A percentile compares a stretch with the other conserved stretches of the same genome.
Conservation (phyloP, 2,888 invertebrate genomes). For the Drosophila mettleri region DNA sequence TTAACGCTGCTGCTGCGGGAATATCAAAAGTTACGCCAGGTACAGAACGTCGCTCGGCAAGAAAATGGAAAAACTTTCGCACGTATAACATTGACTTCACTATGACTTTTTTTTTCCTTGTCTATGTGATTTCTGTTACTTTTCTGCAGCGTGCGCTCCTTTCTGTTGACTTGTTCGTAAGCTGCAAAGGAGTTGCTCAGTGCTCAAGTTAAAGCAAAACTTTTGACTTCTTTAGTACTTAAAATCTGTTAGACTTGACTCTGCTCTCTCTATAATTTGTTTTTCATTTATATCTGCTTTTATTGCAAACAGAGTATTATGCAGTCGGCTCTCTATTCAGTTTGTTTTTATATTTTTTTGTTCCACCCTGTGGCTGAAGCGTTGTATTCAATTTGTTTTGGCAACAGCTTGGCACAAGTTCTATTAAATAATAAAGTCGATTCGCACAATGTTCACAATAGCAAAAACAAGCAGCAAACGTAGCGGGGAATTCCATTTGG, state of each 20-base stretch:
- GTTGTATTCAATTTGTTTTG: slow-evolving; percentile 79
- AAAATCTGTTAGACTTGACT: neutral
- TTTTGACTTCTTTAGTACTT: too few species aligned
- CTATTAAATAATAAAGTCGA: slow-evolving; percentile 81
- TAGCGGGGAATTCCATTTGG: slow-evolving; percentile 16
- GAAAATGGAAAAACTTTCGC: slow-evolving; percentile 79
- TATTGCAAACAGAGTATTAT: neutral
- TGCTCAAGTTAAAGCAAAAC: neutral
- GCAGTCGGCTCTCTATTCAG: slow-evolving; percentile 9
- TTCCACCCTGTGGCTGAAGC: slow-evolving; percentile 38
- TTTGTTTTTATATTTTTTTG: slow-evolving; percentile 6
- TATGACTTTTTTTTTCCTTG: slow-evolving; percentile 58
- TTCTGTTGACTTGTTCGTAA: neutral
- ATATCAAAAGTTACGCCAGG: slow-evolving; percentile 51
- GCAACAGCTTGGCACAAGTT: slow-evolving; percentile 77
- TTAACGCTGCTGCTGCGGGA: slow-evolving; percentile 11
- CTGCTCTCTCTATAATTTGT: neutral
- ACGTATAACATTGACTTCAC: slow-evolving; percentile 76
- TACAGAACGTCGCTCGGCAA: slow-evolving; percentile 23
- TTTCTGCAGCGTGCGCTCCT: slow-evolving; percentile 55
- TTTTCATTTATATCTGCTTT: neutral
- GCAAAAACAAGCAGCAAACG: slow-evolving; percentile 10
- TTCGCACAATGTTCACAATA: slow-evolving; percentile 61
- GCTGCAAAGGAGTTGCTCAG: neutral
- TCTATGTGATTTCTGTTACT: slow-evolving; percentile 39